A percentile compares a stretch with the other conserved stretches of the same genome.
These are phyloP conservation scores for Bostrychus sinensis DNA, from an alignment of 2,113 vertebrate species.

Conservation along the genomic window DNA sequence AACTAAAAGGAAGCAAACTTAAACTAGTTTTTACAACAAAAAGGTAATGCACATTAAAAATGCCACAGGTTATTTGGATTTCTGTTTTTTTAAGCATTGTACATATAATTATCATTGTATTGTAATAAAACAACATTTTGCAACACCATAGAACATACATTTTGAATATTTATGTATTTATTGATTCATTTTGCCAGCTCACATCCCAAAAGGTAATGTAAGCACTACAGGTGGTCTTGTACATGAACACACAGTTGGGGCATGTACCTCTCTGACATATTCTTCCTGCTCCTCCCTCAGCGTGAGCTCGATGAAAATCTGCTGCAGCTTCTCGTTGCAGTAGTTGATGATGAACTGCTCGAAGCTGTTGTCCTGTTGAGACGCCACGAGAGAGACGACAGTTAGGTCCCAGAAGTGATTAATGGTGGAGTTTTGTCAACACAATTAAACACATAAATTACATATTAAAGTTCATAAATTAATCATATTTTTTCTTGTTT, in stretches of 20 bases:
- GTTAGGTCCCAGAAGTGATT: constrained; percentile 8
- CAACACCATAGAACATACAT: no score
- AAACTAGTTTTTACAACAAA: no score
- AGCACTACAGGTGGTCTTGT: no score
- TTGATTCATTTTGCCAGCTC: not conserved
- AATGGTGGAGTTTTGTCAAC: not conserved
- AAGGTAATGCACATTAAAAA: no score
- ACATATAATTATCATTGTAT: no score
- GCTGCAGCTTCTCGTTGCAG: constrained; percentile 97
- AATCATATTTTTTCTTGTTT: not conserved
- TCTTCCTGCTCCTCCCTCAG: constrained; percentile 98
- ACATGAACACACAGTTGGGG: constrained; percentile 3
- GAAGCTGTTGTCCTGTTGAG: constrained; percentile 94
- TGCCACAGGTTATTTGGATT: no score
- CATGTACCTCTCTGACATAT: constrained; percentile 94
- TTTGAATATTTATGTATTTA: constrained; percentile 18
- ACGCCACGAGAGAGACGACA: not conserved
- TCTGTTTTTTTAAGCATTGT: no score
- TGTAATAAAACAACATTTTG: no score
- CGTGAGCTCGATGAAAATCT: constrained; percentile 98
- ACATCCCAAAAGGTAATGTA: not conserved
- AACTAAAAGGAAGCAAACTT: no score
- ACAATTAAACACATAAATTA: not conserved
- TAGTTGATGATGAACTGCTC: constrained; percentile 99
- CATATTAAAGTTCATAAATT: not conserved